These are phyloP conservation scores for Vulpes vulpes DNA, from an alignment of 2,113 vertebrate genomes.

Conservation along the genomic window DNA sequence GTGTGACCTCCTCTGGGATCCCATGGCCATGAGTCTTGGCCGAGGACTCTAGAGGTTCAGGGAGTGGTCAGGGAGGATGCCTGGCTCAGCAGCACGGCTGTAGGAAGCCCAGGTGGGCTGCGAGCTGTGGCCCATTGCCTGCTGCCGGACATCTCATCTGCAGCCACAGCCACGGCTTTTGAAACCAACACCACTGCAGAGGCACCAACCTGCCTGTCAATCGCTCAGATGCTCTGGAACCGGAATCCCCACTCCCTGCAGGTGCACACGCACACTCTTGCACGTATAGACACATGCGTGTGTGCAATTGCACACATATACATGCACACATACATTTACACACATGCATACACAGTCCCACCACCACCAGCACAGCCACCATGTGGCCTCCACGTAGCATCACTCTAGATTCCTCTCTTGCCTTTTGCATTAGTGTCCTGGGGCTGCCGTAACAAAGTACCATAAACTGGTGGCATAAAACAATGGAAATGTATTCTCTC, in stretches of 20 bases:
- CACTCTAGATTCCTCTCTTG: neutral
- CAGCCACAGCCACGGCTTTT: neutral
- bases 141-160: neutral
- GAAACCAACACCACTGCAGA: neutral
- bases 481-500: neutral
- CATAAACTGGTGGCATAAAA: neutral
- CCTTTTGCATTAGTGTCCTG: neutral
- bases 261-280: neutral
- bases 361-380: neutral
- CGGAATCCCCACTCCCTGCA: neutral
- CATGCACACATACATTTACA: neutral
- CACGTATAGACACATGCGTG: accelerated
- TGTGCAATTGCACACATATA: no score
- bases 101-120: neutral
- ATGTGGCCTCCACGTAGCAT: accelerated
- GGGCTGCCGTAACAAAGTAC: neutral
- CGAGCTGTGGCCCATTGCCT: neutral
- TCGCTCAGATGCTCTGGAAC: neutral
- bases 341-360: neutral
- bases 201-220: neutral
- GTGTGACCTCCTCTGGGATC: neutral
- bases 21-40: no score
- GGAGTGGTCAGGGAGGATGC: no score
- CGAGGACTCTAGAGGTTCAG: neutral
- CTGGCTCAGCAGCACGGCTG: neutral